Percentiles rank a stretch among this genome's conserved stretches.
Conservation (phyloP, 2,797 vertebrate species). For the Lagorchestes hirsutus region DNA sequence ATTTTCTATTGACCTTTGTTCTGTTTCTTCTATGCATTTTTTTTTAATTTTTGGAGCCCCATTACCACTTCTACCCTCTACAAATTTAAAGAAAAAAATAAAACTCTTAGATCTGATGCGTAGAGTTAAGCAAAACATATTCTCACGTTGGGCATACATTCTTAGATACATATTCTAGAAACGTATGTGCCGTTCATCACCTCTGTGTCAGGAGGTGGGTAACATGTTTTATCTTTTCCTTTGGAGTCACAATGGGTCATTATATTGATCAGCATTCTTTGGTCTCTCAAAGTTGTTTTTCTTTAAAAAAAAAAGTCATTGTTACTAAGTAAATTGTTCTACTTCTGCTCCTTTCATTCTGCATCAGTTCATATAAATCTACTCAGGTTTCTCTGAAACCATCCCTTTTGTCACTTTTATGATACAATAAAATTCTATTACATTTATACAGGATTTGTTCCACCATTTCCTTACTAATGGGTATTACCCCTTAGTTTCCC, state of each 20-base stretch:
- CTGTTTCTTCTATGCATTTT: not conserved
- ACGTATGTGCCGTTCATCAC: not conserved
- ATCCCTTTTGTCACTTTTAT: too few species aligned
- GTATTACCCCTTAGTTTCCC: too few species aligned
- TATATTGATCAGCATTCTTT: not conserved
- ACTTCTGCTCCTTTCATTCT: not conserved
- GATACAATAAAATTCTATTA: too few species aligned
- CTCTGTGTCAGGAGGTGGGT: not conserved
- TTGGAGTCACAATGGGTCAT: not conserved
- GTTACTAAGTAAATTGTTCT: not conserved
- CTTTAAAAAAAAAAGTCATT: not conserved
- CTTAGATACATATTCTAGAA: not conserved
- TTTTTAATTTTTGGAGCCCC: not conserved
- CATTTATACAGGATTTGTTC: too few species aligned
- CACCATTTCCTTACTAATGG: too few species aligned
- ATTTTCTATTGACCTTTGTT: not conserved
- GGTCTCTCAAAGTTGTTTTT: too few species aligned
- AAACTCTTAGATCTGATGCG: not conserved
- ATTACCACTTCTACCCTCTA: not conserved
- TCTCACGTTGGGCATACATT: not conserved
- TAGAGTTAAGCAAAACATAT: not conserved
- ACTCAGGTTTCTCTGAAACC: not conserved
- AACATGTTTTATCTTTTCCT: not conserved
- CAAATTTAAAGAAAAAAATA: not conserved
- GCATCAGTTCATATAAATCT: not conserved